Conservation (phyloP, 2,797 vertebrate species). For the Pseudotriccus pelzelni region DNA sequence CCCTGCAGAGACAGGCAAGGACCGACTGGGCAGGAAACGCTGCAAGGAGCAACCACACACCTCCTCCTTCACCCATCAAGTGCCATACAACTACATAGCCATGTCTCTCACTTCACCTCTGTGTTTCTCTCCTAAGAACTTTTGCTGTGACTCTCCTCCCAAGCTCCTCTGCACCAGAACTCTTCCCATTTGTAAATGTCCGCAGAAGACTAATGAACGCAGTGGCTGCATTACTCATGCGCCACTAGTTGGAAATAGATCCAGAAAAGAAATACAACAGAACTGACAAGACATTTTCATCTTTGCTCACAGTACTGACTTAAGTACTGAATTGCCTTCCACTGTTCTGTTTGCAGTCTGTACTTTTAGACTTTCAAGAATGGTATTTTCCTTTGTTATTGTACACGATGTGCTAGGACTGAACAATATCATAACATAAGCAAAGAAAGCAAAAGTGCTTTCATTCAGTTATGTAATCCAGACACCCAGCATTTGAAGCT, state of each 20-base stretch:
- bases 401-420: not conserved
- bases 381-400: conserved; percentile 28
- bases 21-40: not conserved
- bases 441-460: not conserved
- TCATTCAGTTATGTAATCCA: not conserved
- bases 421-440: not conserved
- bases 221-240: not conserved
- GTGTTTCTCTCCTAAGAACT: not conserved
- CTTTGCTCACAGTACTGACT: not conserved
- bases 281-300: not conserved
- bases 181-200: not conserved
- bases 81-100: not conserved
- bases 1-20: not conserved
- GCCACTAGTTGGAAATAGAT: not conserved
- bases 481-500: not conserved
- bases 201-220: not conserved
- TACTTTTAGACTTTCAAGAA: conserved; percentile 16
- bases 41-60: not conserved
- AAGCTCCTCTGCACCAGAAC: not conserved
- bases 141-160: not conserved
- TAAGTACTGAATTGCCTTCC: not conserved
- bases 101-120: not conserved
- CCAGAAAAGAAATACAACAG: not conserved
- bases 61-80: not conserved
- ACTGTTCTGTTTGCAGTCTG: not conserved